Evolutionary conservation across 35 echinoderm and acorn worm genomes (phyloP), one percentile per base, ranked within the genome.

Genomic region (Acanthaster planci): DNA sequence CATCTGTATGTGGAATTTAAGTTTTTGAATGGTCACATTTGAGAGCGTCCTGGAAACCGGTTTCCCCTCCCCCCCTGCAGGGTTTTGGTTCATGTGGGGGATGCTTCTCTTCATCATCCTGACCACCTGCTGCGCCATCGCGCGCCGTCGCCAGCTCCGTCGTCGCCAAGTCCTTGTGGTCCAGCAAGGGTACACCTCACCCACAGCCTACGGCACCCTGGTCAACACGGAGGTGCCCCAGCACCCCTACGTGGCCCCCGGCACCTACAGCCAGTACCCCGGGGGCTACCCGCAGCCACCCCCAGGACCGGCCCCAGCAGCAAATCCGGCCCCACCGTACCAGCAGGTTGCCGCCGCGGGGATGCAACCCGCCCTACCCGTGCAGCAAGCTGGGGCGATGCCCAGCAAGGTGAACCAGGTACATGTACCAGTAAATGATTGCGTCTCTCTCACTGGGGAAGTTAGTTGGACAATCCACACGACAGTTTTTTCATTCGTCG

Each of bases 51-150:
- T n/a, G n/a, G 12, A 47, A 47, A 47, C 4, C 12, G 42, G 42
- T 47, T 47, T 47, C 4, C 12, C 12, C 12, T 47, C 42, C 42
- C 42, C 34, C 34, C 29, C 30, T 72, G 23, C 5, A 72, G 64
- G 64, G 64, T 72, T 72, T 29, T 72, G 64, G 64, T 72, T 72
- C 34, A 34, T 72, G 7, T 72, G 64, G 64, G 64, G 64, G 7
- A 14, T 72, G 10, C 14, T 72, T 26, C 26, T 72, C 64, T 26
- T 72, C 1, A 31, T 72, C 34, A 34, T 72, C 64, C 34, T 72
- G 23, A 26, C 34, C 7, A 31, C 64, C n/a, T 72, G 64, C 64
- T 72, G 64, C 29, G 64, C 64, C 18, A 72, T 72, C 64, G 30
- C 30, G 21, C 26, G 64, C 4, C 64, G 64, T 72, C 64, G 64